phyloP scores from a whole-genome alignment of 92 coral and sea anemone species.

The Palythoa caribaeorum region DNA sequence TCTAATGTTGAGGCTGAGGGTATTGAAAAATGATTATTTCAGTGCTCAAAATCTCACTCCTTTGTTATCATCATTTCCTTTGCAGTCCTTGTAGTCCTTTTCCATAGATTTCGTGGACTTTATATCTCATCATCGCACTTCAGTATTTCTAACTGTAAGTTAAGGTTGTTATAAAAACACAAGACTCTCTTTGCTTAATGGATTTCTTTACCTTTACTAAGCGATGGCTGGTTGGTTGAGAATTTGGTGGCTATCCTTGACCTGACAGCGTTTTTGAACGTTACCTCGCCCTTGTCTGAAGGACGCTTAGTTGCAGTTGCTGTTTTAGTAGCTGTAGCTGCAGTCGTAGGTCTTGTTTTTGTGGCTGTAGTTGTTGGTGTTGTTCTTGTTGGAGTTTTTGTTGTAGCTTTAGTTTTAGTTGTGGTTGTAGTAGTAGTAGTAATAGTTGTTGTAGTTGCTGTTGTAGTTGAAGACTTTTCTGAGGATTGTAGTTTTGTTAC shows the following conservation, averaged over 20 bases:
- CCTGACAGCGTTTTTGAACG: neutral
- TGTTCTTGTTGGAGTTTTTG: neutral
- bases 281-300: neutral
- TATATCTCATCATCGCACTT: no score
- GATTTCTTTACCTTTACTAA: neutral
- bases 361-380: neutral
- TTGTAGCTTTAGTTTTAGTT: neutral
- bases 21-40: no score
- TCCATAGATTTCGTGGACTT: no score
- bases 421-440: neutral
- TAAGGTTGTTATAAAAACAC: neutral
- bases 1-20: no score
- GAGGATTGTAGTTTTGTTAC: neutral
- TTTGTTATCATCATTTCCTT: no score
- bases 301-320: neutral
- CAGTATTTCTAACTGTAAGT: no score
- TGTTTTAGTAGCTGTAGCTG: neutral
- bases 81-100: no score
- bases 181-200: neutral
- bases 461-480: neutral
- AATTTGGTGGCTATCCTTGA: conserved; percentile 9
- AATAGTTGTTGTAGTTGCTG: neutral
- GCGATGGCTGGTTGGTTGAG: neutral
- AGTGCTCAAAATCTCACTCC: no score
- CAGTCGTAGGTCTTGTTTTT: neutral